Evolutionary conservation across 1,140 invertebrate genomes (phyloP).

Genomic region (Heliconius hermathena): DNA sequence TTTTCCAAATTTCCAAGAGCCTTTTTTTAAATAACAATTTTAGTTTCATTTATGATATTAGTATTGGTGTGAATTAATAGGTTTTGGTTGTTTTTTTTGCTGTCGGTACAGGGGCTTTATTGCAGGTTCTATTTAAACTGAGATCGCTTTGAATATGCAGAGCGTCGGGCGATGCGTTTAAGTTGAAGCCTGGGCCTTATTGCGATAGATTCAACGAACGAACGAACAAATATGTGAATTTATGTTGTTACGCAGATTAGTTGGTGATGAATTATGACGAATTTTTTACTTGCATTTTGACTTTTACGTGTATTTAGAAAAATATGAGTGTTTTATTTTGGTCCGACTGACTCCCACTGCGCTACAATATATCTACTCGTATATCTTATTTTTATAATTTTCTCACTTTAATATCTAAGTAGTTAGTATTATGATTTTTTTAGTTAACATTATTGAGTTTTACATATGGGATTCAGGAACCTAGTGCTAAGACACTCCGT

Average conservation of each 20-base stretch:
- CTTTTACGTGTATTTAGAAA: no score
- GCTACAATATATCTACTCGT: no score
- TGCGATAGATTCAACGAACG: slow-evolving; percentile 37
- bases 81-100: slow-evolving; percentile 4
- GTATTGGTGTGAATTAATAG: not conserved
- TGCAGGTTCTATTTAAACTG: slow-evolving; percentile 59
- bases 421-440: no score
- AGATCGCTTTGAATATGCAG: slow-evolving; percentile 67
- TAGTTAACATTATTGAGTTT: no score
- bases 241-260: slow-evolving; percentile 12
- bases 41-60: not conserved
- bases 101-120: slow-evolving; percentile 55
- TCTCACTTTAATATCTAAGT: no score
- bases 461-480: no score
- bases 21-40: no score
- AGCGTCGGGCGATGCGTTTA: slow-evolving; percentile 57
- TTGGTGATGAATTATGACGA: not conserved
- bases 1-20: not conserved
- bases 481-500: no score
- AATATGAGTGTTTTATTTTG: no score
- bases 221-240: slow-evolving; percentile 24
- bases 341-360: no score
- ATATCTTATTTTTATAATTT: no score
- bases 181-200: slow-evolving; percentile 42
- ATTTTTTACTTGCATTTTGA: no score